These are phyloP conservation scores for Cephus runcator DNA, from an alignment of 2,888 invertebrate species.

Conservation along the genomic window DNA sequence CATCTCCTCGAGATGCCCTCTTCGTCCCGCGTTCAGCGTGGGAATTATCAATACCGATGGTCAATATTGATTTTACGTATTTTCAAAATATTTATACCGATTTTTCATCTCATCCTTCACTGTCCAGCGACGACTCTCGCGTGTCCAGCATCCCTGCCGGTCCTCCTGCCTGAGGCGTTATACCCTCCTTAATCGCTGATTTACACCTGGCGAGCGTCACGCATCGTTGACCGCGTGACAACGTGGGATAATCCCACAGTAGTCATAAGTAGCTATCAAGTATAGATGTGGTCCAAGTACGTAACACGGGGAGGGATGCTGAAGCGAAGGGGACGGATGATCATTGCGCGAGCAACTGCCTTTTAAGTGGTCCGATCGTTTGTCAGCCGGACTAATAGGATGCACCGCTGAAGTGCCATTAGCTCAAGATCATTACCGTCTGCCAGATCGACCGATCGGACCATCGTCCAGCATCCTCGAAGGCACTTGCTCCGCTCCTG, in stretches of 20 bases:
- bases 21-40: background rate
- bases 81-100: background rate
- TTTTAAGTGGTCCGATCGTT: slow-evolving; percentile 42
- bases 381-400: slow-evolving; percentile 30
- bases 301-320: background rate
- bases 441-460: background rate
- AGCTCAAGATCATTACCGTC: background rate
- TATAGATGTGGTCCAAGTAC: background rate
- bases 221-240: slow-evolving; percentile 28
- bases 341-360: slow-evolving; percentile 42
- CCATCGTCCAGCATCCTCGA: background rate
- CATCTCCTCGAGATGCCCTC: background rate
- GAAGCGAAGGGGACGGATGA: slow-evolving; percentile 21
- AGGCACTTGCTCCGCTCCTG: background rate
- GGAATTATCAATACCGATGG: background rate
- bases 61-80: background rate
- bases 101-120: background rate
- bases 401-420: slow-evolving; percentile 8
- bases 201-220: slow-evolving; percentile 9
- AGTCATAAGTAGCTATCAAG: background rate
- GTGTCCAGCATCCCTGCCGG: background rate
- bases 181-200: background rate
- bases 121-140: background rate
- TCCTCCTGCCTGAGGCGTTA: background rate
- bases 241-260: background rate